Evolutionary conservation across 2,888 invertebrate genomes (phyloP).

Genomic region (Acrocyrtus sp.): DNA sequence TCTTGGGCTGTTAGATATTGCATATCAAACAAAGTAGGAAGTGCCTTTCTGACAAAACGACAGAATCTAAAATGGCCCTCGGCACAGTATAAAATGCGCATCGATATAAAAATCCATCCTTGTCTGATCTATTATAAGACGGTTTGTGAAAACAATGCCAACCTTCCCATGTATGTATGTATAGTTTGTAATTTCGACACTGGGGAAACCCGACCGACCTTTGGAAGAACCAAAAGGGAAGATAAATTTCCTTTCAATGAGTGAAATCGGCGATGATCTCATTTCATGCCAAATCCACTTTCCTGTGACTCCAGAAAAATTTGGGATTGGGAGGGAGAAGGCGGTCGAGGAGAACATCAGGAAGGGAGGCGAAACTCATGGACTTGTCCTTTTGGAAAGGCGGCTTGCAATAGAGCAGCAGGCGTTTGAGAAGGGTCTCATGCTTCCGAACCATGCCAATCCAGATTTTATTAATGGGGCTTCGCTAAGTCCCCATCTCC

Average conservation of each 20-base stretch:
- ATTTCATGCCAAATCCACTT: constrained; percentile 40
- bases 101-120: too few relatives aligned
- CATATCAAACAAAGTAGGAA: too few relatives aligned
- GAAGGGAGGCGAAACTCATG: constrained; percentile 76
- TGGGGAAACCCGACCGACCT: constrained; percentile 74
- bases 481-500: constrained; percentile 76
- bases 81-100: too few relatives aligned
- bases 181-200: constrained; percentile 74
- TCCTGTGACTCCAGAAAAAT: constrained; percentile 71
- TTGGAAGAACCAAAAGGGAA: constrained; percentile 65
- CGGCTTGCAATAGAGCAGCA: constrained; percentile 69
- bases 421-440: constrained; percentile 70
- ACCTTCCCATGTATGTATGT: too few relatives aligned
- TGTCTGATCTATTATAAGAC: constrained; percentile 1
- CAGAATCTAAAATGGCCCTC: too few relatives aligned
- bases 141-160: too few relatives aligned
- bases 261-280: constrained; percentile 28
- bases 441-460: constrained; percentile 76
- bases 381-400: constrained; percentile 71
- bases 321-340: constrained; percentile 70
- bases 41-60: background rate
- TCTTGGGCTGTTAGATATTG: too few relatives aligned
- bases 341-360: constrained; percentile 70
- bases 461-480: constrained; percentile 75
- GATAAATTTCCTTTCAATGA: constrained; percentile 40